These are phyloP conservation scores for Rhinolophus ferrumequinum DNA, from an alignment of 2,113 vertebrate genomes.

Conservation along the genomic window DNA sequence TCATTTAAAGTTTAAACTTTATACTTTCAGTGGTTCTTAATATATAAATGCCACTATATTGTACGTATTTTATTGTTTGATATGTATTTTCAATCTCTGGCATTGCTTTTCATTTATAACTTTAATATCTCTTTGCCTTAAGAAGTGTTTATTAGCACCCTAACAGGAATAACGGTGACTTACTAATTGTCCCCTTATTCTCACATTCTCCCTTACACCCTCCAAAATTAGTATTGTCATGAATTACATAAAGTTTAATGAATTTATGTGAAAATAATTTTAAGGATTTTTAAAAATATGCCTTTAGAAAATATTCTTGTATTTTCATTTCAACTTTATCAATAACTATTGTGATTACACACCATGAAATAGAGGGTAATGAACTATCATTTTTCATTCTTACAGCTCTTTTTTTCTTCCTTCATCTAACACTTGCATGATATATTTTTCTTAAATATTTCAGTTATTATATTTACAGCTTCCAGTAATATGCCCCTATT, in stretches of 20 bases:
- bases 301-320: background rate
- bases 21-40: background rate
- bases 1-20: conserved; percentile 34
- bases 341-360: background rate
- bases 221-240: background rate
- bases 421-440: background rate
- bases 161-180: conserved; percentile 23
- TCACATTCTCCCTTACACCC: background rate
- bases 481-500: background rate
- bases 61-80: background rate
- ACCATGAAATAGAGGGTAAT: background rate
- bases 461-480: background rate
- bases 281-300: background rate
- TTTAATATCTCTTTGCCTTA: conserved; percentile 40
- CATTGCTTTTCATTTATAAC: background rate
- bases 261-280: background rate
- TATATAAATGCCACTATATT: background rate
- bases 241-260: background rate
- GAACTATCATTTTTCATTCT: background rate
- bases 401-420: background rate
- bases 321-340: background rate
- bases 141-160: conserved; percentile 2
- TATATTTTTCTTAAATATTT: background rate
- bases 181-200: background rate
- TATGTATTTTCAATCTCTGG: conserved; percentile 17